These are phyloP conservation scores for Coronaproctus castanopsis DNA, from an alignment of 2,888 invertebrate genomes.

Conservation along the genomic window DNA sequence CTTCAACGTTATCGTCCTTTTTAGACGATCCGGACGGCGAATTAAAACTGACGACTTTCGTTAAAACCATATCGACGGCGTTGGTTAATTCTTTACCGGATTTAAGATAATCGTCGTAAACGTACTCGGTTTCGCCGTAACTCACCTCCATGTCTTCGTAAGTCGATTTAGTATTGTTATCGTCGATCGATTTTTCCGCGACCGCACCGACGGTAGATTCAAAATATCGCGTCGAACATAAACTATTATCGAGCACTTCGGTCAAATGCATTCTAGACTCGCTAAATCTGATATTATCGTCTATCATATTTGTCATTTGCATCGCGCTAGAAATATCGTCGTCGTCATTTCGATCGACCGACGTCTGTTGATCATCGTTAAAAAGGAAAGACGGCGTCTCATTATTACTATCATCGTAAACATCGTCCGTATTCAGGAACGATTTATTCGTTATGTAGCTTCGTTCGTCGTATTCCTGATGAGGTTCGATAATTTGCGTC, in stretches of 20 bases:
- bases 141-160: not conserved
- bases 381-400: too few relatives aligned
- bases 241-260: not conserved
- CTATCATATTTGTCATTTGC: not conserved
- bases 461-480: not conserved
- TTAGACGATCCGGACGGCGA: too few relatives aligned
- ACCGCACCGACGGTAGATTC: too few relatives aligned
- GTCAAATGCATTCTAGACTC: not conserved
- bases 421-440: not conserved
- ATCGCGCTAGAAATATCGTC: too few relatives aligned
- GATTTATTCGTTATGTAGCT: not conserved
- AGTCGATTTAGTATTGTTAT: not conserved
- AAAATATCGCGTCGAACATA: too few relatives aligned
- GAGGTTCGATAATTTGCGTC: not conserved
- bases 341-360: too few relatives aligned
- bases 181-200: not conserved
- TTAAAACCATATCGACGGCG: not conserved
- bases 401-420: not conserved
- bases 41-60: not conserved
- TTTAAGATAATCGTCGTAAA: too few relatives aligned
- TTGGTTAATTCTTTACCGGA: not conserved
- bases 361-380: too few relatives aligned
- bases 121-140: not conserved
- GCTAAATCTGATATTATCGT: not conserved
- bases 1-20: too few relatives aligned